Base-by-base conservation (phyloP, 2,797 vertebrate species). In the Chloroceryle amazona region DNA sequence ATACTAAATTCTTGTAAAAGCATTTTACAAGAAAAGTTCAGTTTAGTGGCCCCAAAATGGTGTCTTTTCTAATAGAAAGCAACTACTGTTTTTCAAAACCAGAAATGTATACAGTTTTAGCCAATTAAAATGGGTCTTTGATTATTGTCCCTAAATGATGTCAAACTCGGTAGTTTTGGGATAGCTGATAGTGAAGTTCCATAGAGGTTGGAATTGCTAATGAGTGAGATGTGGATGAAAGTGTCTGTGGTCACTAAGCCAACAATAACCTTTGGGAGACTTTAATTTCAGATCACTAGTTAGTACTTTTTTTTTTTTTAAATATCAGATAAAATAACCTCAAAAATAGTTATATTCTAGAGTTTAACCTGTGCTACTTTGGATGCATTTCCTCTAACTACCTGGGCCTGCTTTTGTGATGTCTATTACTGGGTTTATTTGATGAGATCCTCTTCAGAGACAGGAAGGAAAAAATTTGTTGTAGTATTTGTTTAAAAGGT, bases 41-140 rank as follows among this genome's bases (percentile, higher is more conserved):
- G 4, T 6, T 65, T 66, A 82, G 13, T 33, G 42, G 14, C 5
- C 31, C 4, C 0, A 7, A 87, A 87, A 47, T 5, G 0, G 4
- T 57, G 26, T 33, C 3, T 79, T 93, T 73, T 70, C 26, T 49
- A 16, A 26, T 66, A 44, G 39, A 63, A 94, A 93, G 44, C 1
- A 5, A 7, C 33, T 39, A 8, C 10, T 55, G 70, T 68, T 82
- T 1, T 29, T 20, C 33, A 21, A 10, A 70, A 76, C 16, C 33
- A 35, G 13, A n/a, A 37, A 62, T 26, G 33, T 4, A 25, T 4
- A 11, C 3, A 2, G 26, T 75, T 87, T 58, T 39, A 81, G 25
- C 15, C 8, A 52, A 33, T 33, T 78, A 47, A 86, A 73, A 26
- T 10, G 3, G 5, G 37, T 9, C 18, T 86, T 74, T 6, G 21